Percentiles rank a stretch among this genome's conserved stretches.
These are phyloP conservation scores for Papilio demoleus DNA, from an alignment of 2,888 invertebrate species.

Conservation along the genomic window DNA sequence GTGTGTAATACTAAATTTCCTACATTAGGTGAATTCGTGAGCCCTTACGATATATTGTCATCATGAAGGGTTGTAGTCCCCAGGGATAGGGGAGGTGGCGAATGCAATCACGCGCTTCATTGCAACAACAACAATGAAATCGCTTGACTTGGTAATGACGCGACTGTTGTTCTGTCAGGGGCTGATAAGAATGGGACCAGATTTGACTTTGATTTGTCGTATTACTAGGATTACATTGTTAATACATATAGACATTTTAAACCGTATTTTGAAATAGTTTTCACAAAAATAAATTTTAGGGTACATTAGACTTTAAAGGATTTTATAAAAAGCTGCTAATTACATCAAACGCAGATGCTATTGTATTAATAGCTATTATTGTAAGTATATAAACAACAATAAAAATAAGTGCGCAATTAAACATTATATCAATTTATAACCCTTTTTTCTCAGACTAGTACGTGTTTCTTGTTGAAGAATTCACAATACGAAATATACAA, in stretches of 20 bases:
- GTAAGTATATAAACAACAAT: not conserved
- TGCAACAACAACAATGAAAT: slow-evolving; percentile 39
- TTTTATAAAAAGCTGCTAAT: slow-evolving; percentile 2
- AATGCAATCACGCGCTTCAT: slow-evolving; percentile 39
- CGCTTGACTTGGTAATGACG: slow-evolving; percentile 35
- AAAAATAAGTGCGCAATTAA: not conserved
- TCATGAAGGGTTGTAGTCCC: slow-evolving; percentile 27
- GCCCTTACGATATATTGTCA: slow-evolving; percentile 23
- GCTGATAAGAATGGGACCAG: slow-evolving; percentile 15
- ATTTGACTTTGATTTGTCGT: slow-evolving; percentile 12
- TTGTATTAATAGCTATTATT: slow-evolving; percentile 11
- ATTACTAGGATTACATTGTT: not conserved
- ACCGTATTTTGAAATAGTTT: not conserved
- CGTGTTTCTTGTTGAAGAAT: not conserved
- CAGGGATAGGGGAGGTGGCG: slow-evolving; percentile 26
- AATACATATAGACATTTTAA: not conserved
- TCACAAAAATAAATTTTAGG: no score
- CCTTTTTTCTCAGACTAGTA: not conserved
- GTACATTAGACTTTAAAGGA: no score
- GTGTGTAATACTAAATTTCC: not conserved
- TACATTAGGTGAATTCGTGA: slow-evolving; percentile 7
- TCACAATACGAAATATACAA: not conserved
- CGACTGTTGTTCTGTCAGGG: slow-evolving; percentile 17
- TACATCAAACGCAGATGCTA: not conserved
- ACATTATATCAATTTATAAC: not conserved